Evolutionary conservation across 2,113 vertebrate genomes (phyloP).

Genomic region (Thinocorus orbignyianus): DNA sequence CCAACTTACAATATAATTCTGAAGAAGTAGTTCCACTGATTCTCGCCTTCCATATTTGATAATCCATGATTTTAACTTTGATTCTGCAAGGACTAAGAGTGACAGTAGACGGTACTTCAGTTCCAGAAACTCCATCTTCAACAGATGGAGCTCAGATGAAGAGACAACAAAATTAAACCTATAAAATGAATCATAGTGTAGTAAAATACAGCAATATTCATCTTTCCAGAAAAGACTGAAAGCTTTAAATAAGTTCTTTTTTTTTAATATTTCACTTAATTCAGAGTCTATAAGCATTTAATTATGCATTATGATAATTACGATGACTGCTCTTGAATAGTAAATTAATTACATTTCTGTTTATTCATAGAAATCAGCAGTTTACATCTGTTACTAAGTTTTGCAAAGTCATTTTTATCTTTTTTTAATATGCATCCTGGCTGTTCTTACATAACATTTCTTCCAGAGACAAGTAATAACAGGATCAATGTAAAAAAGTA

Average conservation of each 20-base stretch:
- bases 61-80: conserved; percentile 98
- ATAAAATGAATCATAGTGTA: conserved; percentile 61
- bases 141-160: conserved; percentile 90
- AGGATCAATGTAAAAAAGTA: conserved; percentile 35
- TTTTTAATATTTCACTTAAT: background rate
- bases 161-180: conserved; percentile 95
- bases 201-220: conserved; percentile 28
- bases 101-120: conserved; percentile 95
- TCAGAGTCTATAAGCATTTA: background rate
- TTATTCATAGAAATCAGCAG: conserved; percentile 21
- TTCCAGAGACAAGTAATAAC: conserved; percentile 53
- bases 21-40: conserved; percentile 90
- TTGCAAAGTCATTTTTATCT: conserved; percentile 66
- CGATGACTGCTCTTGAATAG: background rate
- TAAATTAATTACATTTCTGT: background rate
- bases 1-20: conserved; percentile 90
- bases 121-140: conserved; percentile 97
- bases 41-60: conserved; percentile 96
- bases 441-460: conserved; percentile 74
- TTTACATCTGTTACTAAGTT: conserved; percentile 36
- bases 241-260: background rate
- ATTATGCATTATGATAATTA: background rate
- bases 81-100: conserved; percentile 92
- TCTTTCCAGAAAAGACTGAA: conserved; percentile 20
- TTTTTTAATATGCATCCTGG: conserved; percentile 58